Conservation (phyloP, 2,888 invertebrate genomes). For the Hofmannophila pseudospretella region DNA sequence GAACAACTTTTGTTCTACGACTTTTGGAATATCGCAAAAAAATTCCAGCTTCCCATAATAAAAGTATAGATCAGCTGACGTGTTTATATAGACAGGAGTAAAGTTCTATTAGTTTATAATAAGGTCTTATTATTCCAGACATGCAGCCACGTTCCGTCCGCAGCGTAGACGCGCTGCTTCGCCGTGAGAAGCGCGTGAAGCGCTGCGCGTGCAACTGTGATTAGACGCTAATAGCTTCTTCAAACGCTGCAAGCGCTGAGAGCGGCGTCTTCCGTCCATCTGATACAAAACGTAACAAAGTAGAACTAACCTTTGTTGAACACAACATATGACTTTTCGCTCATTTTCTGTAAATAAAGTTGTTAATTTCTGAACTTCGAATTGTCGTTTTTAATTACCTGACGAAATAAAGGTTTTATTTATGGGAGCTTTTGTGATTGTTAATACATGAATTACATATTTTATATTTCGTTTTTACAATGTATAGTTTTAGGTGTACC, state of each 20-base stretch:
- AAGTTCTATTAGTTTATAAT: no score
- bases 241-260: slow-evolving; percentile 9
- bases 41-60: no score
- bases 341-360: slow-evolving; percentile 57
- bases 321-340: slow-evolving; percentile 24
- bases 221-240: slow-evolving; percentile 43
- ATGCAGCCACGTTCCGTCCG: slow-evolving; percentile 87
- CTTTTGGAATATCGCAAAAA: no score
- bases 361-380: slow-evolving; percentile 42
- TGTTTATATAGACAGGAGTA: no score
- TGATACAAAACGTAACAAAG: slow-evolving; percentile 26
- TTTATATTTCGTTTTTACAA: slow-evolving; percentile 12
- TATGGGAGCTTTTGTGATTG: slow-evolving; percentile 33
- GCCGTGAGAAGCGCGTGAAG: slow-evolving; percentile 82
- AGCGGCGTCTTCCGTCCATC: slow-evolving; percentile 38
- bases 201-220: slow-evolving; percentile 87
- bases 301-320: slow-evolving; percentile 13
- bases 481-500: slow-evolving; percentile 10
- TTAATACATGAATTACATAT: slow-evolving; percentile 14
- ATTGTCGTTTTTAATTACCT: slow-evolving; percentile 45
- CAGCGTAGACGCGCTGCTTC: slow-evolving; percentile 74
- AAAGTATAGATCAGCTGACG: no score
- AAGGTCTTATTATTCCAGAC: slow-evolving; percentile 79
- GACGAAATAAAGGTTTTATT: slow-evolving; percentile 36
- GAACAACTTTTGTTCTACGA: no score